Percentiles rank a stretch among this genome's conserved stretches.
phyloP scores from a whole-genome alignment of 1,140 invertebrate species.

The Bombus confusus region DNA sequence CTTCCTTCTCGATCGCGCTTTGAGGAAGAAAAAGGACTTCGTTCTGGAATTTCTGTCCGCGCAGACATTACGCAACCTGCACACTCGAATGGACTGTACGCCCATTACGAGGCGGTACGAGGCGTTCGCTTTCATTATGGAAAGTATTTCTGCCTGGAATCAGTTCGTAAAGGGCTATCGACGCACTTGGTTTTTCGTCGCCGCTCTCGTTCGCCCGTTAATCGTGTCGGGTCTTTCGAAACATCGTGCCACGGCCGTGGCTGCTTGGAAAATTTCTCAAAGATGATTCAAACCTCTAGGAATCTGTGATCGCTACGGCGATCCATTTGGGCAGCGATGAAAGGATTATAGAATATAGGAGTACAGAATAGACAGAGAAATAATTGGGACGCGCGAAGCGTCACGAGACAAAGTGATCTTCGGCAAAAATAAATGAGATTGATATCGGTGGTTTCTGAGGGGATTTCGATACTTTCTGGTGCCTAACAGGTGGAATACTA shows the following conservation, averaged over 20 bases:
- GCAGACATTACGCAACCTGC: constrained; percentile 33
- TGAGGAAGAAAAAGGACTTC: not conserved
- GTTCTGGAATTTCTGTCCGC: constrained; percentile 9
- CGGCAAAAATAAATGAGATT: no score
- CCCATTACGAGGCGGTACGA: constrained; percentile 30
- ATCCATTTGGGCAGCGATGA: not conserved
- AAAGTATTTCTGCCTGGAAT: constrained; percentile 43
- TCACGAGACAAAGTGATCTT: not conserved
- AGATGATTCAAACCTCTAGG: constrained; percentile 30
- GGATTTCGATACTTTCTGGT: no score
- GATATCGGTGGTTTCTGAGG: no score
- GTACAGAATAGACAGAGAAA: no score
- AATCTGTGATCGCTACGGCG: not conserved
- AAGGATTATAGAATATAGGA: no score
- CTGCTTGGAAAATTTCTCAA: constrained; percentile 48
- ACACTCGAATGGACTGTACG: constrained; percentile 35
- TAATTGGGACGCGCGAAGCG: not conserved
- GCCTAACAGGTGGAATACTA: no score
- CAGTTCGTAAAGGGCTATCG: constrained; percentile 22
- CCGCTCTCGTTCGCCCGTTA: constrained; percentile 46
- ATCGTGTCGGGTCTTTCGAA: constrained; percentile 30
- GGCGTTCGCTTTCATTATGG: constrained; percentile 56
- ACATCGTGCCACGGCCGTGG: not conserved
- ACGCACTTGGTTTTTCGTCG: constrained; percentile 1
- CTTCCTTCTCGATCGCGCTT: not conserved